Conservation (phyloP, 2,797 vertebrate species). For the Anisognathus igniventris region DNA sequence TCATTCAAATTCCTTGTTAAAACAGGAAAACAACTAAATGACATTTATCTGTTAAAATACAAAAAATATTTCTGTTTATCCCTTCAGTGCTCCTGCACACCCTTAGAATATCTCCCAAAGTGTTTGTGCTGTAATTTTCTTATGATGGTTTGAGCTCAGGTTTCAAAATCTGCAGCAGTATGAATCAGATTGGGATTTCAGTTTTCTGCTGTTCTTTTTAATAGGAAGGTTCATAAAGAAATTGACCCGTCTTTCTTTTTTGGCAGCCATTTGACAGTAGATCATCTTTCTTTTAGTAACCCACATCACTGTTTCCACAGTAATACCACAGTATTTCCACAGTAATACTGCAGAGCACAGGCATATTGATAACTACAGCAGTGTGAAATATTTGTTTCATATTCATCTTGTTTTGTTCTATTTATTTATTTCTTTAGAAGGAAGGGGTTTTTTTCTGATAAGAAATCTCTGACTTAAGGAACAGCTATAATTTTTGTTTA, state of each 20-base stretch:
- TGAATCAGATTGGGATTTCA: neutral
- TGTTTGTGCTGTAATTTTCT: neutral
- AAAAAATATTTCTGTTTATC: conserved; percentile 38
- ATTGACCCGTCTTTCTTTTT: neutral
- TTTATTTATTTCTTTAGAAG: conserved; percentile 20
- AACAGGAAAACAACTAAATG: conserved; percentile 54
- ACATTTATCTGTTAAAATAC: conserved; percentile 58
- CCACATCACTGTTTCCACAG: conserved; percentile 50
- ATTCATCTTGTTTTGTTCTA: neutral
- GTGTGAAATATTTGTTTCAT: conserved; percentile 1
- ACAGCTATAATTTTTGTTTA: conserved; percentile 53
- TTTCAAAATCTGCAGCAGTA: conserved; percentile 16
- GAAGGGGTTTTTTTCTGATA: conserved; percentile 39
- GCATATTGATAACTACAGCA: conserved; percentile 24
- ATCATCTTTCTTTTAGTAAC: conserved; percentile 47
- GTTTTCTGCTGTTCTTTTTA: conserved; percentile 23
- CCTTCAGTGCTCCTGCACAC: neutral
- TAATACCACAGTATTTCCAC: conserved; percentile 34
- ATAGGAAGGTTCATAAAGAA: conserved; percentile 34
- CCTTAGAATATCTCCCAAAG: neutral
- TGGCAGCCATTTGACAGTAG: conserved; percentile 40
- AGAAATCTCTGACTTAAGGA: conserved; percentile 55
- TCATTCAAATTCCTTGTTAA: conserved; percentile 53
- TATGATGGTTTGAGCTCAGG: neutral
- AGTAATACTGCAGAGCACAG: neutral